Evolutionary conservation across 64 coral and sea anemone species (phyloP), one percentile per base, ranked within the genome.

Genomic region (Stichodactyla helianthus): DNA sequence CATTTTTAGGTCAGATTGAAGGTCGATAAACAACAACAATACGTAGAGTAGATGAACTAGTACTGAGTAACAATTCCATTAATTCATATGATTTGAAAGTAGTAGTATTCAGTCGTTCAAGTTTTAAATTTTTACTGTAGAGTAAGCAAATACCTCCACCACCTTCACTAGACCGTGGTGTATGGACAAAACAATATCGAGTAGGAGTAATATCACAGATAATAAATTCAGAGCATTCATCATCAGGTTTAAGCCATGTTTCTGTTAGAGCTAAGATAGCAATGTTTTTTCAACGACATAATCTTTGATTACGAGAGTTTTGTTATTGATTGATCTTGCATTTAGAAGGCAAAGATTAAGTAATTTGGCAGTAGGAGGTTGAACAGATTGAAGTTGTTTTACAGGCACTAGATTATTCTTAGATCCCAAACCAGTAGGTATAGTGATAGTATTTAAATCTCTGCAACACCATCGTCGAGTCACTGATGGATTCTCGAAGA

Each of bases 111-210:
- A 58, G 50, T 23, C 84, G 51, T 83, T 89, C 54, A 89, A 56
- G 68, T 64, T 13, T n/a, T 17, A 89, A 70, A 51, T 19, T 54
- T 59, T 91, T 91, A 20, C 64, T 91, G 51, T 83, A 8, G 35
- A 85, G 19, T 19, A 91, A 52, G 51, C 89, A 83, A 79, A 85
- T 83, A 26, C 89, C 89, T 62, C 74, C 89, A n/a, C n/a, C n/a
- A 22, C 76, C 82, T 79, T 55, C 19, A 53, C 86, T 77, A 79
- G 86, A 79, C 57, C 82, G 68, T 26, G 83, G 67, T 79, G 86
- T 18, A 82, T 86, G 82, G 52, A 77, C 54, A 18, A 89, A 89
- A 12, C 35, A 27, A 27, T 89, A 89, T 7, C 87, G 77, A 82
- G 76, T 82, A 26, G 87, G 87, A 26, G 54, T 82, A 18, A 89